Evolutionary conservation across 2,888 invertebrate genomes (phyloP), one percentile per base, ranked within the genome.

Genomic region (Nomada fabriciana): DNA sequence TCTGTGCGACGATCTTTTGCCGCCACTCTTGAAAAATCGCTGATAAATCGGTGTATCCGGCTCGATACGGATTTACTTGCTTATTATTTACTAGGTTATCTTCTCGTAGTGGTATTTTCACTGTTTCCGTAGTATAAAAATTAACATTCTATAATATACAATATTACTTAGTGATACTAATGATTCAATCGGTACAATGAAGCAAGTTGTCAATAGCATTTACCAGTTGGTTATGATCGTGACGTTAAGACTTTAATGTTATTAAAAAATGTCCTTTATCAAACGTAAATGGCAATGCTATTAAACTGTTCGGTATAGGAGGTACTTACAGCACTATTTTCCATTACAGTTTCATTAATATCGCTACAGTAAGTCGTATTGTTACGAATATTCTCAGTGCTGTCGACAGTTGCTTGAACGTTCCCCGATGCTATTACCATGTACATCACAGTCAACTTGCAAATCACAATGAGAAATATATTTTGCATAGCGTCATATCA

Each of bases 401-500:
- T 61, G 20, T 67, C 11, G 52, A 60, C 52, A 20, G 65, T 76
- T 59, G 76, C 60, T 50, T 52, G 25, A 25, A 65, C 57, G 68
- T 78, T 75, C 11, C 68, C 42, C n/a, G 82, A 83, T 82, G 86
- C 86, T 83, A 80, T 87, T 83, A 88, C 83, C 82, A 85, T 85
- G 83, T 86, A 89, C 81, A 88, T 85, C 83, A 86, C 87, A 73
- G 87, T 74, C 55, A 83, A 60, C 68, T 64, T 88, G 85, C 83
- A 87, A 86, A 91, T 82, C 80, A 91, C 86, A 84, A 89, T 84
- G 70, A 74, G 43, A 67, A 80, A 78, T 70, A 78, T 83, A 73
- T 82, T 86, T 86, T 60, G 86, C 86, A 86, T 86, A 86, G 82
- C 88, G 80, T 87, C 88, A 88, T 88, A 88, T 87, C 82, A 85